These are phyloP conservation scores for Bolinopsis microptera DNA, from an alignment of 37 sponge, comb jelly and placozoan genomes.

Conservation along the genomic window DNA sequence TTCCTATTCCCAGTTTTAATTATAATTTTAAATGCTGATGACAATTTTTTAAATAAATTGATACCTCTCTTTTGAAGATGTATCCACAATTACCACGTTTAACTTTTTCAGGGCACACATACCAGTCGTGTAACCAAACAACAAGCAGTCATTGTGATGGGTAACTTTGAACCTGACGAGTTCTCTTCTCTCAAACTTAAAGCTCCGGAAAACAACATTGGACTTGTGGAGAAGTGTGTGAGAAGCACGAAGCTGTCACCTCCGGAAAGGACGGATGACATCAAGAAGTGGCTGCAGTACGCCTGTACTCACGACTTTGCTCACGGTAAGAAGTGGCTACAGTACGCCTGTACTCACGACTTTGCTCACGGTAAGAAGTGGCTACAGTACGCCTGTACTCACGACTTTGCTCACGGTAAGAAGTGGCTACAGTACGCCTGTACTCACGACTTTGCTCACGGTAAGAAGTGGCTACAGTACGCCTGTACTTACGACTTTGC, in stretches of 20 bases:
- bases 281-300: slow-evolving; percentile 55
- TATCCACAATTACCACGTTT: too few relatives aligned
- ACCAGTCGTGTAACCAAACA: slow-evolving; percentile 11
- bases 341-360: background rate
- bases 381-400: slow-evolving; percentile 24
- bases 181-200: background rate
- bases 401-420: slow-evolving; percentile 30
- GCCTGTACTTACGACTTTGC: background rate
- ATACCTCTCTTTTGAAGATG: too few relatives aligned
- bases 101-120: background rate
- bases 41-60: too few relatives aligned
- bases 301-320: slow-evolving; percentile 55
- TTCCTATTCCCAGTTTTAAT: too few relatives aligned
- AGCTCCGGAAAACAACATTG: background rate
- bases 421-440: slow-evolving; percentile 42
- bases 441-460: slow-evolving; percentile 25
- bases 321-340: background rate
- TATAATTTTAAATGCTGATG: too few relatives aligned
- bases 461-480: background rate
- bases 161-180: slow-evolving; percentile 53
- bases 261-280: slow-evolving; percentile 5
- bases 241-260: slow-evolving; percentile 51
- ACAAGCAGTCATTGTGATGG: slow-evolving; percentile 28
- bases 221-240: slow-evolving; percentile 58
- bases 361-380: too few relatives aligned